Percentiles rank a stretch among this genome's conserved stretches.
Evolutionary conservation across 2,888 invertebrate species (phyloP).

Genomic region (Hoplodrina blanda): DNA sequence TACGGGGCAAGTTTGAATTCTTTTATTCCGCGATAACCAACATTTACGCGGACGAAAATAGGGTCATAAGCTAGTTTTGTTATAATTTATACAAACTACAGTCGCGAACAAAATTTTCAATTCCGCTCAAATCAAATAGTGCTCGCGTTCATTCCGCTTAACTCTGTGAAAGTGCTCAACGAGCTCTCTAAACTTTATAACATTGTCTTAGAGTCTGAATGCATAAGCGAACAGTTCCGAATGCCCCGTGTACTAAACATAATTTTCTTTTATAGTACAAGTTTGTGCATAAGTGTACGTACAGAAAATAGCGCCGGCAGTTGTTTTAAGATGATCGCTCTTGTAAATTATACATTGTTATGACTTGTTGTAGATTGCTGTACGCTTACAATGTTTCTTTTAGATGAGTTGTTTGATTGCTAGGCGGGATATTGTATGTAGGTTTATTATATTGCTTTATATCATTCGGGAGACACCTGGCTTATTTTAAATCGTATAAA

Average conservation of each 20-base stretch:
- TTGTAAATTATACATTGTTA: constrained; percentile 54
- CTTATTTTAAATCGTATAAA: too few relatives aligned
- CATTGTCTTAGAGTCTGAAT: constrained; percentile 79
- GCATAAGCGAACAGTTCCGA: constrained; percentile 76
- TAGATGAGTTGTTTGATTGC: not conserved
- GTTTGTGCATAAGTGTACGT: constrained; percentile 55
- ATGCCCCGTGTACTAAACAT: constrained; percentile 68
- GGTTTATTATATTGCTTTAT: not conserved
- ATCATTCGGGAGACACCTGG: not conserved
- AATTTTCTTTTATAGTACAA: constrained; percentile 69
- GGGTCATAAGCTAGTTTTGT: constrained; percentile 2
- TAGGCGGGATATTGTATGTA: not conserved
- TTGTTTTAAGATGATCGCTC: constrained; percentile 47
- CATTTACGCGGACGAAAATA: too few relatives aligned
- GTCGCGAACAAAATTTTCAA: constrained; percentile 71
- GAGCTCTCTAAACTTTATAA: constrained; percentile 74
- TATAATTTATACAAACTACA: constrained; percentile 32
- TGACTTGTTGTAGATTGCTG: constrained; percentile 28
- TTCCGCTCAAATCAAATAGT: constrained; percentile 79
- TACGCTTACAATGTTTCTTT: constrained; percentile 28
- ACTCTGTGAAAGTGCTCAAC: constrained; percentile 73
- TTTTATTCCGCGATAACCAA: too few relatives aligned
- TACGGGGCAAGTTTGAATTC: too few relatives aligned
- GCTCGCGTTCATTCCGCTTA: constrained; percentile 73
- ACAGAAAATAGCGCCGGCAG: constrained; percentile 46